A percentile compares a stretch with the other conserved stretches of the same genome.
Conservation (phyloP, 2,797 vertebrate genomes). For the Pangasius sanitwongsei region DNA sequence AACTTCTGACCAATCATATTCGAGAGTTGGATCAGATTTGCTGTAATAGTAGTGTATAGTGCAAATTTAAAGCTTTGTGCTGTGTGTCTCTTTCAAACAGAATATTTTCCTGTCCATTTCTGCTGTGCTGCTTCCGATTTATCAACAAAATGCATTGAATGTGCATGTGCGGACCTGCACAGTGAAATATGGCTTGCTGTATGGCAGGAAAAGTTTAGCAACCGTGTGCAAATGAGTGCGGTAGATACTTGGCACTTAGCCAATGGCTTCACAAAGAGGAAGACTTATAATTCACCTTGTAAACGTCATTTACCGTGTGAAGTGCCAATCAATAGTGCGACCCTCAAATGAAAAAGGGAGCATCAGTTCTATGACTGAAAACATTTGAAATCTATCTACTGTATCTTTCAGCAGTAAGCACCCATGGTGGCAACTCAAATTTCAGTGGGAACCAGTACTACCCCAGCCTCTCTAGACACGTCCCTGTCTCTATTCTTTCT, state of each 20-base stretch:
- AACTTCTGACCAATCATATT: background rate
- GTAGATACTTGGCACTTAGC: background rate
- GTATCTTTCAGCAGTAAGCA: background rate
- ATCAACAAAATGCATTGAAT: background rate
- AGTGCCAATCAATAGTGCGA: background rate
- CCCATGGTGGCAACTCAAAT: background rate
- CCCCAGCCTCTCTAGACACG: background rate
- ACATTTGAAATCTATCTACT: background rate
- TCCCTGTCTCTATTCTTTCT: background rate
- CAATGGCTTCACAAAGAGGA: background rate
- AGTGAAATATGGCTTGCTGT: background rate
- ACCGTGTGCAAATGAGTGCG: background rate
- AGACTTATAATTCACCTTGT: background rate
- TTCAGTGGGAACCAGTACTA: background rate
- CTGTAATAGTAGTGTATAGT: background rate
- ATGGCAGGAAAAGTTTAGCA: background rate
- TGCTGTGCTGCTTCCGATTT: background rate
- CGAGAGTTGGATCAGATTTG: background rate
- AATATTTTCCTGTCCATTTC: background rate
- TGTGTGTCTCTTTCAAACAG: background rate
- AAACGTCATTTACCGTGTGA: background rate
- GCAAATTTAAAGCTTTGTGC: background rate
- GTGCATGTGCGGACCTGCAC: background rate
- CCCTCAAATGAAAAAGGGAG: background rate
- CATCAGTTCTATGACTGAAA: background rate